A percentile compares a stretch with the other conserved stretches of the same genome.
phyloP scores from a whole-genome alignment of 2,113 vertebrate species.

The Callochromis pleurospilus region DNA sequence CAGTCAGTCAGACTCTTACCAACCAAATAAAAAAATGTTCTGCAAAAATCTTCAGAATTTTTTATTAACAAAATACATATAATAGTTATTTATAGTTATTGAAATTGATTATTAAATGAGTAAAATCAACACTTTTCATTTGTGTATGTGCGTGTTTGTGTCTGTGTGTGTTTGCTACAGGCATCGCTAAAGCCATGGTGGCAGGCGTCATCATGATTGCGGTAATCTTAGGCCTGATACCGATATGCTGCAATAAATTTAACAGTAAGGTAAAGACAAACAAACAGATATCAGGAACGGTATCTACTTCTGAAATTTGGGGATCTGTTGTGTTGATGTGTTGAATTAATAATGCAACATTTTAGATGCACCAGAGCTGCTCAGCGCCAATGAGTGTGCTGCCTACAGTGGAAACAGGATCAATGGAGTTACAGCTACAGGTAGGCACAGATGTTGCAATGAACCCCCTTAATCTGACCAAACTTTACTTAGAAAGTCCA shows the following conservation, averaged over 20 bases:
- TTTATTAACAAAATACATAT: background rate
- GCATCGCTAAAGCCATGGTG: background rate
- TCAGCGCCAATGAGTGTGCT: background rate
- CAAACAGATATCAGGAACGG: fast-evolving
- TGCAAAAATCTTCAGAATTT: background rate
- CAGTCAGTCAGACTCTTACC: background rate
- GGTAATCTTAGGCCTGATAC: background rate
- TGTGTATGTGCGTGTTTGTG: fast-evolving
- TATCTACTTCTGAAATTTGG: fast-evolving
- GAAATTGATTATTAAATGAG: fast-evolving
- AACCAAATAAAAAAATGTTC: background rate
- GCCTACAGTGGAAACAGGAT: background rate
- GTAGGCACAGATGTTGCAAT: background rate
- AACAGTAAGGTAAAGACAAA: background rate
- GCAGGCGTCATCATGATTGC: background rate
- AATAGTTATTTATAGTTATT: background rate
- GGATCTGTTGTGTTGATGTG: background rate
- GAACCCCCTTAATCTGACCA: fast-evolving
- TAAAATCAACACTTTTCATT: background rate
- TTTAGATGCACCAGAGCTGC: background rate
- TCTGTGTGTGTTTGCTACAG: background rate
- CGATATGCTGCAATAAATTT: background rate
- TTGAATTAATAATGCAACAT: background rate
- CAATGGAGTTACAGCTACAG: background rate
- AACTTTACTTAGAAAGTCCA: fast-evolving